phyloP scores from a whole-genome alignment of 2,888 invertebrate genomes.

The Caenorhabditis japonica region DNA sequence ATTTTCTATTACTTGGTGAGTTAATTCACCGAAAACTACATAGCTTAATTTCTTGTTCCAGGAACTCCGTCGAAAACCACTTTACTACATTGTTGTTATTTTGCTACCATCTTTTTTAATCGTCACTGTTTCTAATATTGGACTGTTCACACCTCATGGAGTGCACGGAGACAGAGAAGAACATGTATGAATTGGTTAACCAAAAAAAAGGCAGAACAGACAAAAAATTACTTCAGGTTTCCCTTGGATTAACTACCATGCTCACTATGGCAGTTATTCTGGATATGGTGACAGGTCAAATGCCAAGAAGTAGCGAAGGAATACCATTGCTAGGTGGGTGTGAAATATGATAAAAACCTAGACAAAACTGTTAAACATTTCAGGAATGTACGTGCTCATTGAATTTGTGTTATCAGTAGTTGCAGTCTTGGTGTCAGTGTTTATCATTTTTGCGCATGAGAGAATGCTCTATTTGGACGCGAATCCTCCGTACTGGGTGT shows the following conservation, averaged over 20 bases:
- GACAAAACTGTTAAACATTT: not conserved
- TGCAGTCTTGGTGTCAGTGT: slow-evolving; percentile 62
- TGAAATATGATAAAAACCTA: too few relatives aligned
- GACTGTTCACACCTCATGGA: slow-evolving; percentile 68
- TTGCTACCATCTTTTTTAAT: slow-evolving; percentile 66
- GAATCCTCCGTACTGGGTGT: slow-evolving; percentile 58
- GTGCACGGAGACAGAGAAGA: slow-evolving; percentile 67
- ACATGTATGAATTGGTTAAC: too few relatives aligned
- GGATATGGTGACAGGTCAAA: slow-evolving; percentile 67
- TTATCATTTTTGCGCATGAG: slow-evolving; percentile 66
- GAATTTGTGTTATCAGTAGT: slow-evolving; percentile 65
- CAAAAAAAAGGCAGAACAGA: not conserved
- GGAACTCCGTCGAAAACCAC: slow-evolving; percentile 64
- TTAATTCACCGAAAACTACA: not conserved
- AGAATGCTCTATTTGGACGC: slow-evolving; percentile 59
- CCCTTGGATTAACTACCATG: slow-evolving; percentile 67
- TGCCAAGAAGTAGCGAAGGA: slow-evolving; percentile 67
- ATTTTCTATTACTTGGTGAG: slow-evolving; percentile 65
- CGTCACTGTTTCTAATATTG: slow-evolving; percentile 65
- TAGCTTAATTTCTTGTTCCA: slow-evolving; percentile 6
- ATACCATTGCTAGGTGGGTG: slow-evolving; percentile 65
- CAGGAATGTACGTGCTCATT: slow-evolving; percentile 64
- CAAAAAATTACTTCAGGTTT: slow-evolving; percentile 41
- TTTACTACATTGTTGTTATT: slow-evolving; percentile 68
- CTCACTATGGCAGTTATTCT: slow-evolving; percentile 69